Base-by-base conservation (phyloP, 2,888 invertebrate species). In the Drosophila pullipes region DNA sequence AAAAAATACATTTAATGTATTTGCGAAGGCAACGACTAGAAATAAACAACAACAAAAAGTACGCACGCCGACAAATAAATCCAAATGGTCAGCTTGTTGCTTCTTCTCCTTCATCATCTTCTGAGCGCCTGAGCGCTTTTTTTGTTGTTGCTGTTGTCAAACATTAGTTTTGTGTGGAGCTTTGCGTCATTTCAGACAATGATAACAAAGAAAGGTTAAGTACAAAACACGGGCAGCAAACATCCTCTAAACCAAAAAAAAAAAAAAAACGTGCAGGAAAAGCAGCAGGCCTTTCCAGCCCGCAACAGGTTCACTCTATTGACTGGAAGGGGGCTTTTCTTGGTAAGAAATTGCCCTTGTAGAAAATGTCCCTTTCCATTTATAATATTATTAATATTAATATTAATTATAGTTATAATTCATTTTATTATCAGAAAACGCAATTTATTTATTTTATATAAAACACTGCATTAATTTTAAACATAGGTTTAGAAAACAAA, bases 181-280 rank as follows among this genome's bases (percentile, higher is more conserved):
- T 37, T 16, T 50, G 49, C 13, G 49, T 33, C 22, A 28, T 53
- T 61, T 44, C 64, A 30, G 65, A 71, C 67, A 71, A 71, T 57
- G 58, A 64, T 63, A 61, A 80, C 83, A 81, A 77, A 68, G 68
- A 62, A 62, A 83, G 77, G 70, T 82, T 80, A 80, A 74, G 68
- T 76, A 71, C 73, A 76, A 47, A 47, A 76, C 75, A 78, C 75
- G 67, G 73, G 55, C 50, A 66, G 65, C 69, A 81, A 81, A 81
- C 82, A 77, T 78, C 64, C 65, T 74, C 69, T 76, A 71, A 76
- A 47, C 67, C 33, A 72, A 31, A 57, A 57, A 65, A 33, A 35
- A 22, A 63, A 78, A 25, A 25, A 28, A 28, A 25, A 44, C n/a
- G 9, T 25, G 16, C 16, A 25, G 13, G 13, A 22, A 22, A 47